Evolutionary conservation across 2,797 vertebrate genomes (phyloP).

Genomic region (Pipistrellus nathusii): DNA sequence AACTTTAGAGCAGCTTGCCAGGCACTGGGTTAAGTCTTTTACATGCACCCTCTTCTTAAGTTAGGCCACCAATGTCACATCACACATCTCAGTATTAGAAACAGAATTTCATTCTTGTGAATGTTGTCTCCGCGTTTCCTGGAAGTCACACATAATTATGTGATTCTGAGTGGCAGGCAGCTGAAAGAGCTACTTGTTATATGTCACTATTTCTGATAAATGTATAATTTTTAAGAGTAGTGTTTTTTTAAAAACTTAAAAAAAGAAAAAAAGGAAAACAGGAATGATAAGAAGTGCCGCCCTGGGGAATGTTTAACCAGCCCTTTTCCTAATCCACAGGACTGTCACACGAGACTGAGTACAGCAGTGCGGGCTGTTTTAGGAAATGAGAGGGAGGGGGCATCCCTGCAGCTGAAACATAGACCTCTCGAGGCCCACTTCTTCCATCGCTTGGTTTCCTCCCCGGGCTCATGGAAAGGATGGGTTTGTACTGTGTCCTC

Average conservation of each 20-base stretch:
- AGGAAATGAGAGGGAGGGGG: accelerated
- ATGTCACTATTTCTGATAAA: neutral
- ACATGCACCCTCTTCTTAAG: neutral
- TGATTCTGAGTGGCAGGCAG: no score
- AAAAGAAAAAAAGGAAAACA: neutral
- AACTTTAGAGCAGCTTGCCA: neutral
- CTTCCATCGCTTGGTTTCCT: no score
- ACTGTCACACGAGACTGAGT: accelerated
- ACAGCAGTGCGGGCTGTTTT: accelerated
- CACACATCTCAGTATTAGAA: neutral
- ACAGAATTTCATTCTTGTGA: neutral
- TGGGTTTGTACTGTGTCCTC: neutral
- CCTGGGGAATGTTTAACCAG: neutral
- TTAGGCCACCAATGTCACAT: neutral
- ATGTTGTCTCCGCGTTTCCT: accelerated
- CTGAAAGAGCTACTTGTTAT: neutral
- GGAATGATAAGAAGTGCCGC: neutral
- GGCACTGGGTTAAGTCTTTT: no score
- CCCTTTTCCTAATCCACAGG: no score
- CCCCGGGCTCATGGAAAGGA: neutral
- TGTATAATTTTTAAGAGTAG: neutral
- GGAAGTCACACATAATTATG: neutral
- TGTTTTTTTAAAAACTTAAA: neutral
- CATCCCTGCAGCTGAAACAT: accelerated
- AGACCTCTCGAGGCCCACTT: accelerated